Base-by-base conservation (phyloP, 2,888 invertebrate species). In the Tanypteryx hageni region DNA sequence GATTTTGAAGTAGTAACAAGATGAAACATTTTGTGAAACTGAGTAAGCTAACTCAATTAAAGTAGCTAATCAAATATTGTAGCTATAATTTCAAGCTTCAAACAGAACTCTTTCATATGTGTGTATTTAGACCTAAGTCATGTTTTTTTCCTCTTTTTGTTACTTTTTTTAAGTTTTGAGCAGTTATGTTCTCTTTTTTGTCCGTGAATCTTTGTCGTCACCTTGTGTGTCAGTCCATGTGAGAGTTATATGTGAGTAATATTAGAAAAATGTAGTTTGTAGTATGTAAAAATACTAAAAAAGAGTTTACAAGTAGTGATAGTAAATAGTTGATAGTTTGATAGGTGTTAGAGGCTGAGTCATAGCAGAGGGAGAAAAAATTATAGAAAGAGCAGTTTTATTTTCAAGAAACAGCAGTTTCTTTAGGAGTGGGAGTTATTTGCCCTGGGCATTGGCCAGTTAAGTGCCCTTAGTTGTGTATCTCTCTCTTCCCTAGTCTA, bases 381-480 rank as follows among this genome's bases (percentile, higher is more conserved):
- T 89, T 89, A 61, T 89, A 89, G 89, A 89, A 89, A 89, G 89
- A 89, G 89, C 89, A 89, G 89, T 89, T 89, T 89, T 89, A 89
- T 89, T 89, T 89, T 89, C 89, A 64, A 89, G 89, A 89, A 89
- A 89, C 89, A 89, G 89, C 61, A 89, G 93, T 92, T 93, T 92
- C 68, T 82, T 86, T 84, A 92, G 92, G 91, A 92, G 91, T 92
- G 81, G 85, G 61, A 91, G 85, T 68, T 59, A 84, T 92, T 86
- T 83, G 93, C 92, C 92, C 92, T 86, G 92, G 92, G 93, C 92
- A 92, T 93, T 93, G 92, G 93, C 92, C 91, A 92, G 91, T 93
- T 92, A 93, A 93, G 93, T 93, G 93, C 93, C 93, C 93, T 93
- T 93, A 93, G 93, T 93, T 93, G 57, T 92, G 92, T 93, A 83